These are phyloP conservation scores for Melanotaenia pygmaea DNA, from an alignment of 2,797 vertebrate genomes.

Conservation along the genomic window DNA sequence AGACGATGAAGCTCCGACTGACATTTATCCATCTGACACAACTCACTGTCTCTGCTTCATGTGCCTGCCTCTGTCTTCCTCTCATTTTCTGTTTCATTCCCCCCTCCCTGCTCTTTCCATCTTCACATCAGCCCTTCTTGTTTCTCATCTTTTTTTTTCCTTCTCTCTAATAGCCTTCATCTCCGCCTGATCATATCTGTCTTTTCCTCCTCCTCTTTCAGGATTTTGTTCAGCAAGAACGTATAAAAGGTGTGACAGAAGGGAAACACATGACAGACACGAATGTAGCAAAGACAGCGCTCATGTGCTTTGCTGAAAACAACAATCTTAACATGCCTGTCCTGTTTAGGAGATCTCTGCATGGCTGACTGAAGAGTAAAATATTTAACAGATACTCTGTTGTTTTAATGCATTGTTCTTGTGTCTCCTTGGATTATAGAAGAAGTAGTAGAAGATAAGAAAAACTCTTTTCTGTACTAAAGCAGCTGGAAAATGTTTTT, in stretches of 20 bases:
- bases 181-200: background rate
- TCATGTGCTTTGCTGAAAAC: constrained; percentile 21
- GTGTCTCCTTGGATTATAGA: constrained; percentile 1
- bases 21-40: constrained; percentile 80
- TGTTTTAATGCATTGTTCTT: constrained; percentile 59
- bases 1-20: constrained; percentile 70
- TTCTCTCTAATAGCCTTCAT: background rate
- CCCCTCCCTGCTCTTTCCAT: background rate
- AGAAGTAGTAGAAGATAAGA: background rate
- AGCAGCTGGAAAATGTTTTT: background rate
- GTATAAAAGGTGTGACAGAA: constrained; percentile 4
- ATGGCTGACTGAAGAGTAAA: constrained; percentile 56
- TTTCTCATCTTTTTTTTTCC: background rate
- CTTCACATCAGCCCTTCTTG: background rate
- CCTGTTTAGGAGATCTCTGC: constrained; percentile 29
- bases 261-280: constrained; percentile 18
- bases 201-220: background rate
- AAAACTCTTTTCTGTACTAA: background rate
- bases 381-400: constrained; percentile 65
- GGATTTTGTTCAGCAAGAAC: background rate
- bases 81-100: background rate
- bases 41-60: constrained; percentile 48
- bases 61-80: constrained; percentile 4
- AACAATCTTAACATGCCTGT: constrained; percentile 2
- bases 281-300: background rate